phyloP scores from a whole-genome alignment of 1,140 invertebrate genomes.

The Druon quercuslanigerum region DNA sequence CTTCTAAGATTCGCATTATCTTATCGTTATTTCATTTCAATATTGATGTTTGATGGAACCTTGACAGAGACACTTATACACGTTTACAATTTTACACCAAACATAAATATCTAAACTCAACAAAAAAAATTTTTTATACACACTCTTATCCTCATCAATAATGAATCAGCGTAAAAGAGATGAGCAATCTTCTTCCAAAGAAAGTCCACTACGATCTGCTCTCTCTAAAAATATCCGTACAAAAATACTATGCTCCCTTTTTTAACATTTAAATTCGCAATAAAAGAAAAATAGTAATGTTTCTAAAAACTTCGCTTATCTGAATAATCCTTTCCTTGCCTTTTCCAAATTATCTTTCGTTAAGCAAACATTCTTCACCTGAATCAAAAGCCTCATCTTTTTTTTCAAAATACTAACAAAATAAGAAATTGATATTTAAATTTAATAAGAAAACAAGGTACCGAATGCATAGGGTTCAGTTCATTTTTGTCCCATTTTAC shows the following conservation, averaged over 20 bases:
- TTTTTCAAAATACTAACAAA: no score
- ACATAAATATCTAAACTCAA: neutral
- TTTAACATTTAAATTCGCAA: no score
- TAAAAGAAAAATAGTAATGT: no score
- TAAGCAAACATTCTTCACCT: no score
- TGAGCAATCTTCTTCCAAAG: neutral
- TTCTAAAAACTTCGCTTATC: no score
- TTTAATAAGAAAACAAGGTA: no score
- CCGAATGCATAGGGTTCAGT: no score
- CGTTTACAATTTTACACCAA: conserved; percentile 9
- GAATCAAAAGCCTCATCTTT: no score
- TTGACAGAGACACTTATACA: conserved; percentile 9
- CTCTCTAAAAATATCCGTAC: neutral
- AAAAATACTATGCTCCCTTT: neutral
- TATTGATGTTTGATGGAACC: conserved; percentile 25
- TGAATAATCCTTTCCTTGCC: no score
- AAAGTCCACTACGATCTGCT: neutral
- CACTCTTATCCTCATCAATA: conserved; percentile 15
- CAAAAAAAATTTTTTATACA: conserved; percentile 11
- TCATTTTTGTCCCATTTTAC: no score
- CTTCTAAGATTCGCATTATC: conserved; percentile 15
- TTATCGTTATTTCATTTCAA: conserved; percentile 28
- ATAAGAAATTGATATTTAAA: no score
- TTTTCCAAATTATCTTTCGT: no score
- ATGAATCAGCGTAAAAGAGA: conserved; percentile 18